A percentile compares a stretch with the other conserved stretches of the same genome.
phyloP scores from a whole-genome alignment of 2,113 vertebrate genomes.

The Forbesichthys agassizii region DNA sequence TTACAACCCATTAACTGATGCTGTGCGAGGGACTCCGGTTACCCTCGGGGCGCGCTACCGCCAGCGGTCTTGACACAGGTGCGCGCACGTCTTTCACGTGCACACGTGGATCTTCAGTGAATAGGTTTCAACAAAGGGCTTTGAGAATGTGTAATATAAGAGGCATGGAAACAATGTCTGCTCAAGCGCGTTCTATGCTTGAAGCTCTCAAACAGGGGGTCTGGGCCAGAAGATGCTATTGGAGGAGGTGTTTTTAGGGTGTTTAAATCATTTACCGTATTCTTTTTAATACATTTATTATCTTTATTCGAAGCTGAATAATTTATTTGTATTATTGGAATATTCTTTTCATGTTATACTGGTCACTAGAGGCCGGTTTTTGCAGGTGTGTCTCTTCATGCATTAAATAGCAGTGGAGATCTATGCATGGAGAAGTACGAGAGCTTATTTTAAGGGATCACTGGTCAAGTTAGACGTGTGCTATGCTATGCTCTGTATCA shows the following conservation, averaged over 20 bases:
- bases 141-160: conserved; percentile 36
- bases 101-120: conserved; percentile 2
- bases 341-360: conserved; percentile 13
- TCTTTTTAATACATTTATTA: background rate
- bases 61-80: conserved; percentile 25
- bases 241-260: too few relatives aligned
- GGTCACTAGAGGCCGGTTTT: too few relatives aligned
- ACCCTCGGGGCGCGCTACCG: conserved; percentile 30
- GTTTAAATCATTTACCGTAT: too few relatives aligned
- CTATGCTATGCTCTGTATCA: too few relatives aligned
- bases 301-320: background rate
- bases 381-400: too few relatives aligned
- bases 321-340: conserved; percentile 29
- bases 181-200: background rate
- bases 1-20: conserved; percentile 56
- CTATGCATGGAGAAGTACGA: too few relatives aligned
- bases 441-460: too few relatives aligned
- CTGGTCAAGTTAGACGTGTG: too few relatives aligned
- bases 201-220: too few relatives aligned
- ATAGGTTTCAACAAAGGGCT: conserved; percentile 30
- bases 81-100: conserved; percentile 22
- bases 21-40: conserved; percentile 45
- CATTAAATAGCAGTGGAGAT: too few relatives aligned
- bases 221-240: too few relatives aligned
- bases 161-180: conserved; percentile 32